phyloP scores from a whole-genome alignment of 2,888 invertebrate genomes.

The Diadegma fenestrale region DNA sequence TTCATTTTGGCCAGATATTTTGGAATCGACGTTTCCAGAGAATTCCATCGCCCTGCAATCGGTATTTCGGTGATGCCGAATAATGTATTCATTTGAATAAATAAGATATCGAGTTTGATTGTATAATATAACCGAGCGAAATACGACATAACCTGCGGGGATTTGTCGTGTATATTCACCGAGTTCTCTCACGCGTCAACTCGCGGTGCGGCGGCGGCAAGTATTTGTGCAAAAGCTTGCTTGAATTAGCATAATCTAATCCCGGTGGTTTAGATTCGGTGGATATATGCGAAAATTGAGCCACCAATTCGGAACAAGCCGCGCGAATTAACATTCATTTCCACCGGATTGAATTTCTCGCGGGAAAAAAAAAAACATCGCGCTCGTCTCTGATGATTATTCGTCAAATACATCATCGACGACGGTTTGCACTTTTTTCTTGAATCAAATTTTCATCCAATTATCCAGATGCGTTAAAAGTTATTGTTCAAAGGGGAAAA shows the following conservation, averaged over 20 bases:
- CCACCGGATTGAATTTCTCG: constrained; percentile 14
- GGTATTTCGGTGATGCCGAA: neutral
- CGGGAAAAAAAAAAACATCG: constrained; percentile 21
- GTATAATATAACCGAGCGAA: neutral
- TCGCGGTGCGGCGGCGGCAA: neutral
- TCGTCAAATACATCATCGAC: neutral
- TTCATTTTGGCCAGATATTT: neutral
- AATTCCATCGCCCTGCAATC: neutral
- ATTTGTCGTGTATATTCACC: neutral
- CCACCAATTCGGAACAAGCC: constrained; percentile 1
- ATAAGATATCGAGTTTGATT: constrained; percentile 8
- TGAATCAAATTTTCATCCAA: neutral
- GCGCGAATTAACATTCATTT: constrained; percentile 33
- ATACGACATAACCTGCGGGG: constrained; percentile 2
- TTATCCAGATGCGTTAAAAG: neutral
- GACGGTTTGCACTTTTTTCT: too few relatives aligned
- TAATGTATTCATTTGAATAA: constrained; percentile 2
- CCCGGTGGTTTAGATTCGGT: constrained; percentile 22
- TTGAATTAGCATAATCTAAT: constrained; percentile 57
- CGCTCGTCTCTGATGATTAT: neutral
- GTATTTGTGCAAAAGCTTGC: constrained; percentile 16
- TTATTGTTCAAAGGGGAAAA: neutral
- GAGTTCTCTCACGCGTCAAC: neutral
- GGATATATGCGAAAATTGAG: constrained; percentile 1
- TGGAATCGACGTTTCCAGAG: neutral